Evolutionary conservation across 2,797 vertebrate species (phyloP).

Genomic region (Petrocephalus schoutedeni): DNA sequence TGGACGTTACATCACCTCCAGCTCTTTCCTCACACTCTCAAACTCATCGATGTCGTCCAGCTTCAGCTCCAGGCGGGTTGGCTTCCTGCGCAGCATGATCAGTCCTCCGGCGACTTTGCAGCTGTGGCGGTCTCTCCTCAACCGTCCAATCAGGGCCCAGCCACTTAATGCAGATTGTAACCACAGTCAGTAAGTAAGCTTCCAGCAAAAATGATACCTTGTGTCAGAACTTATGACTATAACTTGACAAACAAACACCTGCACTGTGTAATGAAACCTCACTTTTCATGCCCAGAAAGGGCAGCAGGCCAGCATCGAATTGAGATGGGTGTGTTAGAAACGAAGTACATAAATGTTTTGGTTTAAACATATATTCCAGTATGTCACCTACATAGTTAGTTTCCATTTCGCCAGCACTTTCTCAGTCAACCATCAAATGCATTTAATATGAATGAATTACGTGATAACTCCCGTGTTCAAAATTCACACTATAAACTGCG

Average conservation of each 20-base stretch:
- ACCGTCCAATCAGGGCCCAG: background rate
- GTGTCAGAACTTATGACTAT: background rate
- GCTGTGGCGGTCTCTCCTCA: background rate
- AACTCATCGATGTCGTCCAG: conserved; percentile 93
- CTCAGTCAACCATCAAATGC: background rate
- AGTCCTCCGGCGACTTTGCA: too few relatives aligned
- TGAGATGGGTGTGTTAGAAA: background rate
- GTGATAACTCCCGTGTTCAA: background rate
- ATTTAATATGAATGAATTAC: background rate
- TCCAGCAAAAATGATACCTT: background rate
- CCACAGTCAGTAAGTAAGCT: too few relatives aligned
- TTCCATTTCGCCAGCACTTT: background rate
- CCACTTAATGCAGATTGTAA: background rate
- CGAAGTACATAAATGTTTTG: too few relatives aligned
- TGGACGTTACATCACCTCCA: conserved; percentile 67
- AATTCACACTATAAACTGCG: background rate
- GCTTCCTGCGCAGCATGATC: conserved; percentile 83
- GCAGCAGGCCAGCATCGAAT: background rate
- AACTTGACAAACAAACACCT: background rate
- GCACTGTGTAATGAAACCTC: background rate
- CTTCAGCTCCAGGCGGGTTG: conserved; percentile 88
- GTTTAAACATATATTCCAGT: background rate
- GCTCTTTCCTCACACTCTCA: conserved; percentile 84
- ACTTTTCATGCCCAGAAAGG: background rate
- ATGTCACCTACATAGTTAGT: background rate